Percentiles rank a stretch among this genome's conserved stretches.
These are phyloP conservation scores for Phortica variegata DNA, from an alignment of 1,140 invertebrate genomes.

Conservation along the genomic window DNA sequence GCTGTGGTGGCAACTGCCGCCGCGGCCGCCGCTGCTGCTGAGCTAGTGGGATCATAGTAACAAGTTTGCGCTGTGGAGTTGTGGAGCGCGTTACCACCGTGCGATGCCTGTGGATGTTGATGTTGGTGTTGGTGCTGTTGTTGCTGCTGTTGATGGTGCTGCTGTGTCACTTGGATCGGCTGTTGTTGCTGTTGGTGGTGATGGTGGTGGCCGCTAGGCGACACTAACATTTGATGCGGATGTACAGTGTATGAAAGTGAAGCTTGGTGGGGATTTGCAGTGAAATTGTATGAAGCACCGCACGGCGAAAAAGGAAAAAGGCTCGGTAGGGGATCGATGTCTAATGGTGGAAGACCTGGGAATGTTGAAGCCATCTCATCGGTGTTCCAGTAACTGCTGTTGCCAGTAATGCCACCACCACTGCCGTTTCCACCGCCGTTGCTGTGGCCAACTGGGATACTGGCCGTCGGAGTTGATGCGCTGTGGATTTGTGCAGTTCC, in stretches of 20 bases:
- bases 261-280: constrained; percentile 58
- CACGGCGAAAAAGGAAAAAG: constrained; percentile 75
- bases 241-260: constrained; percentile 60
- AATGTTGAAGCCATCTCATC: constrained; percentile 79
- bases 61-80: background rate
- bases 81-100: constrained; percentile 40
- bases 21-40: constrained; percentile 13
- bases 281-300: constrained; percentile 64
- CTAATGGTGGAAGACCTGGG: constrained; percentile 69
- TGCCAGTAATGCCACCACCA: constrained; percentile 20
- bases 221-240: constrained; percentile 59
- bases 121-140: constrained; percentile 30
- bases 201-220: constrained; percentile 41
- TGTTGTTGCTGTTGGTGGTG: constrained; percentile 25
- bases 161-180: constrained; percentile 20
- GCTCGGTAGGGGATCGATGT: constrained; percentile 73
- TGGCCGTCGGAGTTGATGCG: constrained; percentile 31
- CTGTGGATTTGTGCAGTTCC: constrained; percentile 15
- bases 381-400: constrained; percentile 63
- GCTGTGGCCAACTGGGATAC: constrained; percentile 18
- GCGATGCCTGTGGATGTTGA: constrained; percentile 34
- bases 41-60: constrained; percentile 22
- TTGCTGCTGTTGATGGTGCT: constrained; percentile 24
- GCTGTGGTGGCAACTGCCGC: constrained; percentile 17
- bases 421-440: constrained; percentile 11